These are phyloP conservation scores for Drosophila equinoxialis DNA, from an alignment of 1,140 invertebrate genomes.

Conservation along the genomic window DNA sequence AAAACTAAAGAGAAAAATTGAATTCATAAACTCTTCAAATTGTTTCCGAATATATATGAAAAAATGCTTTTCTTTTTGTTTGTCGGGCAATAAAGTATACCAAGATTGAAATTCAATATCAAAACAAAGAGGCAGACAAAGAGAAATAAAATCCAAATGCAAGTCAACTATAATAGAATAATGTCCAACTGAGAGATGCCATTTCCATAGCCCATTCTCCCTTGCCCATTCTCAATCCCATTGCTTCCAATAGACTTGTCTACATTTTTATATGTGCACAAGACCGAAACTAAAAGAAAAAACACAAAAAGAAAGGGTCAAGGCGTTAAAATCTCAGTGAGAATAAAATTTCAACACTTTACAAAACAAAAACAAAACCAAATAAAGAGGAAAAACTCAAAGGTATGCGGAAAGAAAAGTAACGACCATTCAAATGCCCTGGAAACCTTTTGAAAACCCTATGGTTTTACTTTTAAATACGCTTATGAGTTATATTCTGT, in stretches of 20 bases:
- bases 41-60: background rate
- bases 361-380: slow-evolving; percentile 4
- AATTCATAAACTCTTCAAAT: slow-evolving; percentile 10
- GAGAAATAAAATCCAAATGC: background rate
- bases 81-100: slow-evolving; percentile 2
- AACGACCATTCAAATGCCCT: background rate
- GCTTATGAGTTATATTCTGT: no score
- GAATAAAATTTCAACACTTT: slow-evolving; percentile 74
- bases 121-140: slow-evolving; percentile 9
- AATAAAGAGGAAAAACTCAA: slow-evolving; percentile 1
- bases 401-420: background rate
- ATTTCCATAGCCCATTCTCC: no score
- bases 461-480: no score
- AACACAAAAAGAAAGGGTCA: slow-evolving; percentile 34
- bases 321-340: slow-evolving; percentile 58
- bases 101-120: slow-evolving; percentile 14
- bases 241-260: slow-evolving; percentile 56
- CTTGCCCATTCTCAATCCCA: background rate
- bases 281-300: slow-evolving; percentile 18
- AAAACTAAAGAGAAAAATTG: background rate
- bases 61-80: slow-evolving; percentile 11
- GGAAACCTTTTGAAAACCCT: background rate
- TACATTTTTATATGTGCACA: slow-evolving; percentile 62
- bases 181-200: slow-evolving; percentile 8
- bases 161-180: slow-evolving; percentile 6